phyloP scores from a whole-genome alignment of 1,140 invertebrate species.

The Luehdorfia chinensis region DNA sequence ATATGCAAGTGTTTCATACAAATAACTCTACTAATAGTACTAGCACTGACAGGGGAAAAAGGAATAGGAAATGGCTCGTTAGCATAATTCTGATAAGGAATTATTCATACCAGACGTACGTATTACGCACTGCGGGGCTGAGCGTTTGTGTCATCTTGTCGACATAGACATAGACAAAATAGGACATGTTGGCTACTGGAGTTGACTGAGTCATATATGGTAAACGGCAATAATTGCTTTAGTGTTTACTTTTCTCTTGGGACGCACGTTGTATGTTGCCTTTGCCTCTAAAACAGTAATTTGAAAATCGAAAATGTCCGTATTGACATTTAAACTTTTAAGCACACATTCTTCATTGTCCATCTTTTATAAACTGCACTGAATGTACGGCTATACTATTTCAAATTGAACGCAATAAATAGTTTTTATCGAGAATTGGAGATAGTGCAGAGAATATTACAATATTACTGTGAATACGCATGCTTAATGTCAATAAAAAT shows the following conservation, averaged over 20 bases:
- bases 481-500: too few species aligned
- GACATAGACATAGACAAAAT: too few species aligned
- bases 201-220: conserved; percentile 3
- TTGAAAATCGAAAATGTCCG: conserved; percentile 9
- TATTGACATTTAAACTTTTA: too few species aligned
- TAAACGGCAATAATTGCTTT: conserved; percentile 16
- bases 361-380: too few species aligned
- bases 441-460: too few species aligned
- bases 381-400: too few species aligned
- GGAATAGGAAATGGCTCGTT: conserved; percentile 7
- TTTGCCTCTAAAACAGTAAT: conserved; percentile 11
- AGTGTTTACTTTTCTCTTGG: conserved; percentile 11
- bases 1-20: too few species aligned
- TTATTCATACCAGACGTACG: conserved; percentile 9
- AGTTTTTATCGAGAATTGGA: too few species aligned
- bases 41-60: conserved; percentile 1
- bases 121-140: not conserved
- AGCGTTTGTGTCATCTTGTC: conserved; percentile 2
- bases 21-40: not conserved
- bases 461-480: too few species aligned
- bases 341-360: too few species aligned
- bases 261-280: conserved; percentile 1
- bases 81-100: conserved; percentile 9
- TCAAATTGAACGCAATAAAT: too few species aligned
- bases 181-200: too few species aligned